Conservation (phyloP, 2,113 vertebrate species). For the Erythrocercus mccallii region DNA sequence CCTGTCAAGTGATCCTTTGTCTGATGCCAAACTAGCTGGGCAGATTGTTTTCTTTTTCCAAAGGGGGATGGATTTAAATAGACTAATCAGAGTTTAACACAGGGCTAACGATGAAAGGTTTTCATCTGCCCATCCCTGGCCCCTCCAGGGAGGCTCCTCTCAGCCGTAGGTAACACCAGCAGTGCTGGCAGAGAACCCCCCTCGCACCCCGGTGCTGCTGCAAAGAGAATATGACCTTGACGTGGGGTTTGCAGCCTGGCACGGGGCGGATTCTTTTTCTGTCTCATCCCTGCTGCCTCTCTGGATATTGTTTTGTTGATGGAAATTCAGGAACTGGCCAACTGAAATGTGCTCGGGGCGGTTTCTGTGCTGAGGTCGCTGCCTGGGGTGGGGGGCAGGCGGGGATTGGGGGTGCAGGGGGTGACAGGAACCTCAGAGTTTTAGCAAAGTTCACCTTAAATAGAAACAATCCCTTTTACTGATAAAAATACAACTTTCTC, state of each 20-base stretch:
- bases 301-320: constrained; percentile 13
- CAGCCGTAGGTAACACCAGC: not conserved
- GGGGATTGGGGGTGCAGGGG: not conserved
- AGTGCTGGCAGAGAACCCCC: constrained; percentile 5
- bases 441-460: not conserved
- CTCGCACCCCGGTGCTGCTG: not conserved
- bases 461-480: not conserved
- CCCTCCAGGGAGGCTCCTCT: constrained; percentile 13
- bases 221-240: constrained; percentile 57
- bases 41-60: constrained; percentile 66
- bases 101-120: constrained; percentile 62
- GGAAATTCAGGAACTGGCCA: not conserved
- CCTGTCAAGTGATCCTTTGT: constrained; percentile 65
- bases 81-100: constrained; percentile 61
- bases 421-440: not conserved
- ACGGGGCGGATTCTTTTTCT: constrained; percentile 23
- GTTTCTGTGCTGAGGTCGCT: not conserved
- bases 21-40: constrained; percentile 65
- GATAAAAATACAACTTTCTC: not conserved
- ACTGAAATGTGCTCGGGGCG: rapidly evolving
- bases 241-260: constrained; percentile 18
- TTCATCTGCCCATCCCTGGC: constrained; percentile 25
- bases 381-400: not conserved
- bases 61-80: constrained; percentile 61
- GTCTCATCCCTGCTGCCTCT: constrained; percentile 23